Conservation (phyloP, 2,888 invertebrate species). For the Cenopis cana region DNA sequence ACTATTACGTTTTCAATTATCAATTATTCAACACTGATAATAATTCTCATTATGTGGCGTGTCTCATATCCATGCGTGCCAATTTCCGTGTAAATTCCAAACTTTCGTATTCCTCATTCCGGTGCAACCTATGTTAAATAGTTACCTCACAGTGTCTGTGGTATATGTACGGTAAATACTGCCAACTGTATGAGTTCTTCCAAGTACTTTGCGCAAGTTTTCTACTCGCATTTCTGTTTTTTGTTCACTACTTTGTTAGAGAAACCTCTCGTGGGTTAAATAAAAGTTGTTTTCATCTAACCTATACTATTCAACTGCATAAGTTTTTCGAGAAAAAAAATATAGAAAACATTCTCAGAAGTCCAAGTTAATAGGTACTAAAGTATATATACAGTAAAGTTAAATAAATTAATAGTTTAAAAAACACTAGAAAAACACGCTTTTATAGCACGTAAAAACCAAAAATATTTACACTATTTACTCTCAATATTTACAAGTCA, state of each 20-base stretch:
- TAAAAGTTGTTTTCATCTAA: conserved; percentile 2
- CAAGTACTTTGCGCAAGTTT: conserved; percentile 18
- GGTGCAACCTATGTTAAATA: too few species aligned
- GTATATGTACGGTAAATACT: conserved; percentile 10
- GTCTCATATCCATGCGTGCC: neutral
- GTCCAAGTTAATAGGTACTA: neutral
- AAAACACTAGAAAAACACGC: too few species aligned
- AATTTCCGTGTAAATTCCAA: neutral
- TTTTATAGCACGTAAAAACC: too few species aligned
- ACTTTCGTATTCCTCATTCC: neutral
- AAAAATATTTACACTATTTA: too few species aligned
- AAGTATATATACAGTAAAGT: too few species aligned
- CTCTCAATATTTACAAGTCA: too few species aligned
- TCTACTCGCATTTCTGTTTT: neutral
- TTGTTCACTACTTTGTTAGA: conserved; percentile 7
- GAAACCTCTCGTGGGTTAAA: conserved; percentile 14
- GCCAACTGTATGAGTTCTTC: conserved; percentile 14
- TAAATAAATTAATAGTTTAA: too few species aligned
- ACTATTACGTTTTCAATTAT: too few species aligned
- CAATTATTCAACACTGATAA: too few species aligned
- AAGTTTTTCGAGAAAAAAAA: neutral
- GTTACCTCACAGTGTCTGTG: neutral
- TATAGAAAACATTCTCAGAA: neutral
- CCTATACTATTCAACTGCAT: neutral
- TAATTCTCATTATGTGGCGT: neutral